Base-by-base conservation (phyloP, 2,888 invertebrate species). In the Barypeithes pellucidus region DNA sequence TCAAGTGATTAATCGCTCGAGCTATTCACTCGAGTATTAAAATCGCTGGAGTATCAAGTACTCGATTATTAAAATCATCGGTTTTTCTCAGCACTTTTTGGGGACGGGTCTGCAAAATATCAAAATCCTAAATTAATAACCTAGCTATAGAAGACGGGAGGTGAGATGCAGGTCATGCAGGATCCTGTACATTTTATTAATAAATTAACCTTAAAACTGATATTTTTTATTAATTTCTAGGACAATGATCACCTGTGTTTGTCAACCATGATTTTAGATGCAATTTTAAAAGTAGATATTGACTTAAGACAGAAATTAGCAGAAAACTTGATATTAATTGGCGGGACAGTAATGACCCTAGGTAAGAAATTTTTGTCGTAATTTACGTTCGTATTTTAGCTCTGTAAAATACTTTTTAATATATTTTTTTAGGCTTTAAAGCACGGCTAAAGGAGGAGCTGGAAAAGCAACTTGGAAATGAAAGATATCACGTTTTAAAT, bases 181-280 rank as follows among this genome's bases (percentile, higher is more conserved):
- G n/a, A n/a, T n/a, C n/a, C n/a, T n/a, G n/a, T n/a, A n/a, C n/a
- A n/a, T n/a, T n/a, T n/a, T n/a, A n/a, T n/a, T n/a, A n/a, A n/a
- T n/a, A n/a, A n/a, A n/a, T n/a, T n/a, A n/a, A n/a, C n/a, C n/a
- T n/a, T n/a, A 59, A 57, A 18, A 22, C 67, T 22, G 9, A 36
- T 29, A 52, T 52, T 24, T 2, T 18, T n/a, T 54, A 33, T 39
- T n/a, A n/a, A 16, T n/a, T 71, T 74, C 3, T 43, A 75, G 75
- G 96, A 95, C 87, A 92, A 91, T 84, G 95, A 96, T 79, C 91
- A 92, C 78, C 89, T 94, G 68, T 93, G 96, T 67, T 86, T 98
- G 75, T 91, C 95, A 0, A 94, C 95, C 77, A 91, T 96, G 86
- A 91, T 98, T 79, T 87, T 98, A 72, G 94, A 97, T 85, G 90